Percentiles rank a stretch among this genome's conserved stretches.
These are phyloP conservation scores for Baronia brevicornis DNA, from an alignment of 2,888 invertebrate genomes.

Conservation along the genomic window DNA sequence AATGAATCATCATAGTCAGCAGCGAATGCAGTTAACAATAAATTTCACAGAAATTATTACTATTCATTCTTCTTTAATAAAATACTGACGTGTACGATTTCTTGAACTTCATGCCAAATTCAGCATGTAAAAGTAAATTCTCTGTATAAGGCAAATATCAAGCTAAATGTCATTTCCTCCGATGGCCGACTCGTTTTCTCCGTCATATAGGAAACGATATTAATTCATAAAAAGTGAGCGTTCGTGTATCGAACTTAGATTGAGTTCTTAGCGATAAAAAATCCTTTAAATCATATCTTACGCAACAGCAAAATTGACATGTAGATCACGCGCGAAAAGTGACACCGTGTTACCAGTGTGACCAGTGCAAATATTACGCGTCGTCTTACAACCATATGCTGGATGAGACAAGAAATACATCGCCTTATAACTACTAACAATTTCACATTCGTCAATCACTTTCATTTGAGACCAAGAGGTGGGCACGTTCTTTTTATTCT, in stretches of 20 bases:
- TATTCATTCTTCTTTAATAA: no score
- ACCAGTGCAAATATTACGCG: conserved; percentile 11
- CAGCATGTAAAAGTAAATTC: conserved; percentile 8
- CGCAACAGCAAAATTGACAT: conserved; percentile 10
- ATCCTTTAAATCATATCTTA: conserved; percentile 6
- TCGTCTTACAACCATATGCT: background rate
- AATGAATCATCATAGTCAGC: conserved; percentile 4
- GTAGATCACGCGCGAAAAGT: conserved; percentile 8
- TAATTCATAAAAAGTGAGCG: no score
- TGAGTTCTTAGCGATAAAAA: no score
- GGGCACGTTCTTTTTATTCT: conserved; percentile 9
- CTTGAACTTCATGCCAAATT: no score
- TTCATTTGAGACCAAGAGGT: conserved; percentile 12
- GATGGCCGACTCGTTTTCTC: background rate
- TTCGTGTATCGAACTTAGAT: no score
- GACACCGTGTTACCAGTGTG: conserved; percentile 8
- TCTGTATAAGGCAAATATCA: conserved; percentile 2
- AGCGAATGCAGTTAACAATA: no score
- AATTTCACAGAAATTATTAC: no score
- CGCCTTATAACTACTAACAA: background rate
- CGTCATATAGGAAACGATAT: background rate
- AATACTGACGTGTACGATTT: background rate
- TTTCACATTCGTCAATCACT: conserved; percentile 14
- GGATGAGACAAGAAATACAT: background rate
- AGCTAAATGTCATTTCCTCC: conserved; percentile 6